phyloP scores from a whole-genome alignment of 2,888 invertebrate genomes.

The Athripsodes cinereus region DNA sequence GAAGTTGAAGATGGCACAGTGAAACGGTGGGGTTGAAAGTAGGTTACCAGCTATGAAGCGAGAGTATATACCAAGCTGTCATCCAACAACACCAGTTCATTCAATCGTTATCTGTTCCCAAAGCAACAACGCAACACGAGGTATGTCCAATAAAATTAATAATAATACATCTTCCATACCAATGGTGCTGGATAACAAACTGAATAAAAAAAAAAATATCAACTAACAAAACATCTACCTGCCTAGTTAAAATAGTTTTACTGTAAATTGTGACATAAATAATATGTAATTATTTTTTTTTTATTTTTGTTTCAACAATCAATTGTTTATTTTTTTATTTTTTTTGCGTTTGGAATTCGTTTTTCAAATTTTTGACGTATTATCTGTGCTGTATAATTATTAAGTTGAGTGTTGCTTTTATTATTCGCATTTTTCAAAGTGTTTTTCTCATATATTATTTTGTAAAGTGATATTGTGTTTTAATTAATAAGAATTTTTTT shows the following conservation, averaged over 20 bases:
- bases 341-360: no score
- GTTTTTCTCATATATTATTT: no score
- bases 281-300: no score
- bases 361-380: no score
- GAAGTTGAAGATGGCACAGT: not conserved
- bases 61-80: not conserved
- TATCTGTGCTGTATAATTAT: no score
- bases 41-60: not conserved
- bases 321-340: not conserved
- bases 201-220: not conserved
- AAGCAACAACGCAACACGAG: not conserved
- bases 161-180: not conserved
- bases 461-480: no score
- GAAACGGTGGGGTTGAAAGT: not conserved
- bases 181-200: not conserved
- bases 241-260: not conserved
- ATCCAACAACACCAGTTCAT: not conserved
- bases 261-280: not conserved
- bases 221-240: not conserved
- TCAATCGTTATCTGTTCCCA: not conserved
- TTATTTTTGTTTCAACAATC: not conserved
- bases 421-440: no score
- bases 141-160: not conserved
- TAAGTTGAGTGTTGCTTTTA: no score
- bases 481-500: no score